Evolutionary conservation across 2,113 vertebrate genomes (phyloP).

Genomic region (Hydropotes inermis): DNA sequence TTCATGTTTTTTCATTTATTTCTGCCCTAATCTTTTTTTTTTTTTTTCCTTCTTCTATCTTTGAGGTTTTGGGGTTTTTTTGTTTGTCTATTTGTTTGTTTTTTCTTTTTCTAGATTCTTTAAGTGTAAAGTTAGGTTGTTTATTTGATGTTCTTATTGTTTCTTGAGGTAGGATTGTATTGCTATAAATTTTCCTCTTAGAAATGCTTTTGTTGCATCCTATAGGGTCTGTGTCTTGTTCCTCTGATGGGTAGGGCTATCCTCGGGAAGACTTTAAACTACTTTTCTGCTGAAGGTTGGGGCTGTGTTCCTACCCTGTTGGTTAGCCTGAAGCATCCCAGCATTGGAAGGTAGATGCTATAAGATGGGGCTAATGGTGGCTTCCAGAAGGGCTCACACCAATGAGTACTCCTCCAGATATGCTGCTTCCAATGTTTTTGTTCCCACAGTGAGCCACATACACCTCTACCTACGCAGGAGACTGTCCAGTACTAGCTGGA

Average conservation of each 20-base stretch:
- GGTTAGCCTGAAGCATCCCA: background rate
- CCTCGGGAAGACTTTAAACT: background rate
- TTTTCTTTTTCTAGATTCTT: background rate
- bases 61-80: fast-evolving
- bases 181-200: background rate
- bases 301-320: background rate
- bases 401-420: background rate
- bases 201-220: background rate
- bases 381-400: background rate
- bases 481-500: background rate
- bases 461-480: background rate
- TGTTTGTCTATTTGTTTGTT: too few species aligned
- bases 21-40: background rate
- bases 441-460: background rate
- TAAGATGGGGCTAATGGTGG: background rate
- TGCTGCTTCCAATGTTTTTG: background rate
- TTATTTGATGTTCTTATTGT: background rate
- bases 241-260: background rate
- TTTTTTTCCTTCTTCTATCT: background rate
- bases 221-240: background rate
- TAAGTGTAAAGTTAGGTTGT: background rate
- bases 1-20: background rate
- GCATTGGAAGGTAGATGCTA: background rate
- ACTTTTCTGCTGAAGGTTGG: background rate
- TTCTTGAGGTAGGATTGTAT: background rate